These are phyloP conservation scores for Synanceia verrucosa DNA, from an alignment of 2,797 vertebrate species.

Conservation along the genomic window DNA sequence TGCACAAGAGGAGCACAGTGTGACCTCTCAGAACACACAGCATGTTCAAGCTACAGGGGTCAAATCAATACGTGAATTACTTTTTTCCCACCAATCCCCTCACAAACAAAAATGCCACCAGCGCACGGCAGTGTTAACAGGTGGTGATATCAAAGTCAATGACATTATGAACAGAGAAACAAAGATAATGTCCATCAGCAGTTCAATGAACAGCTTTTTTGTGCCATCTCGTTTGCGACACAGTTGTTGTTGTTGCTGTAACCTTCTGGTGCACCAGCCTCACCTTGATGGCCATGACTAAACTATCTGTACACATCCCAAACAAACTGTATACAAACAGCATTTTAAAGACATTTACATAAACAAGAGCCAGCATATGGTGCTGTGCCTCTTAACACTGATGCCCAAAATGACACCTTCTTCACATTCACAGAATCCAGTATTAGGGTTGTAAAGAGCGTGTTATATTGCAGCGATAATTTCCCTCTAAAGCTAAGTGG, in stretches of 20 bases:
- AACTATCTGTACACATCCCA: neutral
- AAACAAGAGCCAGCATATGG: conserved; percentile 38
- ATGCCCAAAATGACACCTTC: conserved; percentile 34
- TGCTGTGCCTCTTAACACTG: neutral
- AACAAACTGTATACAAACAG: neutral
- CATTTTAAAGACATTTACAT: conserved; percentile 31
- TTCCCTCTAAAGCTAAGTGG: conserved; percentile 54
- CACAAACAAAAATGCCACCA: neutral
- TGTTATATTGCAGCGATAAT: conserved; percentile 54
- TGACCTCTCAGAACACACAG: conserved; percentile 5
- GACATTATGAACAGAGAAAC: conserved; percentile 6
- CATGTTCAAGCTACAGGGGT: conserved; percentile 27
- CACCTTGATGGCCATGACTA: neutral
- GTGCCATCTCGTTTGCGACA: neutral
- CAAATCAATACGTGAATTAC: conserved; percentile 27
- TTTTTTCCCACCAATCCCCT: conserved; percentile 5
- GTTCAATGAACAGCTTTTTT: conserved; percentile 8
- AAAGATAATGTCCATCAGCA: neutral
- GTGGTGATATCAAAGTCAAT: conserved; percentile 26
- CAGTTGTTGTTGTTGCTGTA: neutral
- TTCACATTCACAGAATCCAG: conserved; percentile 42
- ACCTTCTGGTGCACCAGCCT: neutral
- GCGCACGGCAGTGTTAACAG: neutral
- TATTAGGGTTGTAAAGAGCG: conserved; percentile 51
- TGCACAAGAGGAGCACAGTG: conserved; percentile 14